phyloP scores from a whole-genome alignment of 1,140 invertebrate species.

The Neoseiulus cucumeris region DNA sequence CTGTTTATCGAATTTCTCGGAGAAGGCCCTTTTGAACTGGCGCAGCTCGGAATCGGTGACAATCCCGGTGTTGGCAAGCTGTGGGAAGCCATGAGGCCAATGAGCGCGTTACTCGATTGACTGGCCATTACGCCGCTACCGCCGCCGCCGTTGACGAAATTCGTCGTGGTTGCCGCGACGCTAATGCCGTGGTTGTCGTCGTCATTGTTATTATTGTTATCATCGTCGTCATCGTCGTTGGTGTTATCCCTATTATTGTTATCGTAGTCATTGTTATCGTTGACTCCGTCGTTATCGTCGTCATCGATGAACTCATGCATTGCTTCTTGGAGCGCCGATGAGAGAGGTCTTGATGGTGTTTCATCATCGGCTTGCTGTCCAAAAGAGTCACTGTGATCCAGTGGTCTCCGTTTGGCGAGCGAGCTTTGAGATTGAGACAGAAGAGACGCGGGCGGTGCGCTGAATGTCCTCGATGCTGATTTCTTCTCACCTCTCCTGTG shows the following conservation, averaged over 20 bases:
- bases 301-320: too few species aligned
- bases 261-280: too few species aligned
- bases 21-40: conserved; percentile 19
- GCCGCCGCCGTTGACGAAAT: too few species aligned
- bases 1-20: conserved; percentile 17
- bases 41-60: conserved; percentile 18
- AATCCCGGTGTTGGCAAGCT: conserved; percentile 11
- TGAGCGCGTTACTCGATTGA: not conserved
- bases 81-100: not conserved
- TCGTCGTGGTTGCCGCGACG: too few species aligned
- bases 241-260: too few species aligned
- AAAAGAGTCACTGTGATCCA: not conserved
- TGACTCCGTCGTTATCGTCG: too few species aligned
- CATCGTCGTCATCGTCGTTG: too few species aligned
- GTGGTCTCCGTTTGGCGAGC: not conserved
- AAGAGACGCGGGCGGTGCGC: not conserved
- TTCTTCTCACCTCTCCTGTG: not conserved
- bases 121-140: too few species aligned
- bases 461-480: conserved; percentile 2
- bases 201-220: too few species aligned
- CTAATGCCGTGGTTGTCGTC: too few species aligned
- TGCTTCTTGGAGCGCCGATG: too few species aligned
- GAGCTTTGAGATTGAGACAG: not conserved
- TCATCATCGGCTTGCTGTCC: not conserved
- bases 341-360: not conserved